Conservation (phyloP, 2,888 invertebrate genomes). For the Tenthredo scrophulariae region DNA sequence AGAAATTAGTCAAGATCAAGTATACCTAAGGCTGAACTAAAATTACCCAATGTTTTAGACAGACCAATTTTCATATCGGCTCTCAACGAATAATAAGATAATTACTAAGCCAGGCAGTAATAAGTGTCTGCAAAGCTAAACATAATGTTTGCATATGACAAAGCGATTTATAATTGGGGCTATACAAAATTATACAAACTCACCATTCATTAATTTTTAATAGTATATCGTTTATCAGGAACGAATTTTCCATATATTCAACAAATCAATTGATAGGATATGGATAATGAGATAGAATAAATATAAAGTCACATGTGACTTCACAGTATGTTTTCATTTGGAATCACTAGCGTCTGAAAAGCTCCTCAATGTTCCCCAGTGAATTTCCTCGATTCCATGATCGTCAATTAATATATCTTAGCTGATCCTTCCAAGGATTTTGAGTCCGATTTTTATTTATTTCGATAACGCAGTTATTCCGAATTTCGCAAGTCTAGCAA, state of each 20-base stretch:
- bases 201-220: background rate
- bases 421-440: background rate
- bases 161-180: background rate
- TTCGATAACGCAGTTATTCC: background rate
- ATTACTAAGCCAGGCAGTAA: background rate
- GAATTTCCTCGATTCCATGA: background rate
- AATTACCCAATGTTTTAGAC: background rate
- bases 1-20: background rate
- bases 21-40: background rate
- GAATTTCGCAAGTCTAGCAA: background rate
- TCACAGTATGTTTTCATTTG: too few species aligned
- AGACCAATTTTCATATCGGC: background rate
- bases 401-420: background rate
- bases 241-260: background rate
- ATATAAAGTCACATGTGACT: background rate
- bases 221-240: background rate
- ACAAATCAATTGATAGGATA: background rate
- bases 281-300: background rate
- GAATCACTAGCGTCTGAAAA: background rate
- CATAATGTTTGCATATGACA: background rate
- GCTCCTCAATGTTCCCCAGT: background rate
- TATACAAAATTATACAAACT: background rate
- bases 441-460: background rate
- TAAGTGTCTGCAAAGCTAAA: background rate
- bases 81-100: background rate